Base-by-base conservation (phyloP, 2,888 invertebrate species). In the Coronaproctus castanopsis region DNA sequence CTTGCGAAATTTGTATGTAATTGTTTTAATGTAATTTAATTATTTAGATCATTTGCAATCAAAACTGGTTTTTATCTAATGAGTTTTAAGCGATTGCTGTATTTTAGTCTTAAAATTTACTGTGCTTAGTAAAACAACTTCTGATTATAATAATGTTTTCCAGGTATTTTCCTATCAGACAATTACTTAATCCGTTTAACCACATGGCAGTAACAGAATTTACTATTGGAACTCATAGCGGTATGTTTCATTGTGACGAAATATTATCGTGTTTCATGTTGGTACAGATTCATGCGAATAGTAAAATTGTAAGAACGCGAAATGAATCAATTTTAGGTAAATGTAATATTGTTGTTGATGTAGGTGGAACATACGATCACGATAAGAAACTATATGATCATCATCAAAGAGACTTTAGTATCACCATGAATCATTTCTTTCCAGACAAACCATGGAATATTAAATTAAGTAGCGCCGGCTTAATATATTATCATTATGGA, bases 291-390 rank as follows among this genome's bases (percentile, higher is more conserved):
- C 95, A 85, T 71, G 78, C 81, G 67, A 78, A 88, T 72, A 87
- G 93, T 0, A 77, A 79, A 64, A 87, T 98, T 61, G 71, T 91
- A 5, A 75, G 66, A 77, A 75, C 79, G 1, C 70, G 82, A 49
- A 76, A 81, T 66, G 67, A 70, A 2, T 68, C 69, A 36, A 62
- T 81, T 63, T 75, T 97, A 58, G 79, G 82, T 0, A 77, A 78
- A 1, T 96, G 96, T 73, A 90, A 96, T 69, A 81, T 97, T 65
- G 90, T 98, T 0, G 85, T 98, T 0, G 97, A 98, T 74, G 95
- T 97, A 2, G 97, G 97, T 2, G 85, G 81, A 1, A 78, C 78
- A 19, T 98, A 86, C 71, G 80, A 95, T 71, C 85, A 84, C 58
- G 73, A 74, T 0, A 80, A 71, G 61, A 79, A 83, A 62, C 77